These are phyloP conservation scores for Rhinoderma darwinii DNA, from an alignment of 2,113 vertebrate genomes.

Conservation along the genomic window DNA sequence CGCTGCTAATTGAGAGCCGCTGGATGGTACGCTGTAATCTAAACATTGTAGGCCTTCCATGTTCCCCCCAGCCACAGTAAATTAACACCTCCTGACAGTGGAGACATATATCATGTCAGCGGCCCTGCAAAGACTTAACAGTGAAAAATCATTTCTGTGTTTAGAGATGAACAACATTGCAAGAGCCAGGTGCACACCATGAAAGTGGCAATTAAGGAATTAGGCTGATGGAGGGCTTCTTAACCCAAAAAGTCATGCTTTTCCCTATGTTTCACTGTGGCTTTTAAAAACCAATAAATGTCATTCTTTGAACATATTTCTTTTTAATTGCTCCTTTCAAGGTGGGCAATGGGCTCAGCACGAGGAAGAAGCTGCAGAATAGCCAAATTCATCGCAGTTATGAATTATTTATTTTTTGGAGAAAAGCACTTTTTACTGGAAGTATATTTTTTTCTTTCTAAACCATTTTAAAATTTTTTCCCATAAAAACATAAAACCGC, in stretches of 20 bases:
- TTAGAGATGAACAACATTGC: constrained; percentile 40
- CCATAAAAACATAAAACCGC: constrained; percentile 1
- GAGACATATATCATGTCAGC: constrained; percentile 36
- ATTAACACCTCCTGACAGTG: constrained; percentile 39
- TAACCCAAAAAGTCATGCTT: constrained; percentile 49
- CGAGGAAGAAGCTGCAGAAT: neutral
- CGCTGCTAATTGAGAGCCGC: neutral
- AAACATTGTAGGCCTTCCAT: constrained; percentile 25
- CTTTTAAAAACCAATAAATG: constrained; percentile 58
- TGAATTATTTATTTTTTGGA: constrained; percentile 32
- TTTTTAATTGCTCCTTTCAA: constrained; percentile 52
- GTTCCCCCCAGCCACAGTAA: neutral
- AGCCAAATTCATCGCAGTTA: neutral
- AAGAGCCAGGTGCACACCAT: constrained; percentile 52
- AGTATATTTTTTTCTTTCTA: neutral
- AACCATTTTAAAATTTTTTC: neutral
- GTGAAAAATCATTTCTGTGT: constrained; percentile 48
- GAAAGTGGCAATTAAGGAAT: constrained; percentile 57
- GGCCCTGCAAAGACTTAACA: constrained; percentile 13
- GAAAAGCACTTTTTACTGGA: constrained; percentile 33
- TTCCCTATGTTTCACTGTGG: constrained; percentile 49
- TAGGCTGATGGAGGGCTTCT: constrained; percentile 50
- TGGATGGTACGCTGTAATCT: constrained; percentile 13
- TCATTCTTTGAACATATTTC: constrained; percentile 54
- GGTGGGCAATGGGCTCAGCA: constrained; percentile 24